Base-by-base conservation (phyloP, 2,888 invertebrate species). In the Leucozona laternaria region DNA sequence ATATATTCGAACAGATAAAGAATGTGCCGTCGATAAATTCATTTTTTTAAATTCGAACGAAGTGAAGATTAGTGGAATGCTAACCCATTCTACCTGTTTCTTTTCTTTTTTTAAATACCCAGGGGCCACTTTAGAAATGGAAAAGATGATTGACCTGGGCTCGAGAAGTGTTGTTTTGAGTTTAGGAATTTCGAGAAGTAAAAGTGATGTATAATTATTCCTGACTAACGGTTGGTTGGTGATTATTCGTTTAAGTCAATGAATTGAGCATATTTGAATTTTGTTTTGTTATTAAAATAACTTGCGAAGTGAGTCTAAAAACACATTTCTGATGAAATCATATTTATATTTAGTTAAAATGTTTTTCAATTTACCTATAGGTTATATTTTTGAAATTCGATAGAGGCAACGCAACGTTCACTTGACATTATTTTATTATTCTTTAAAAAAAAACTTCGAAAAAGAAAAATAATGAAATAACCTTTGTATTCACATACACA, bases 121-220 rank as follows among this genome's bases (percentile, higher is more conserved):
- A 22, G 50, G 25, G 66, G 20, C 53, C 5, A 68, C 22, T 68
- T 68, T 68, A 68, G 68, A 68, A 68, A 68, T 53, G n/a, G 53
- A 68, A 53, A 68, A 53, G 68, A 68, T 68, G 68, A 68, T 53
- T 68, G 68, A 68, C 68, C 68, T 53, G 53, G 0, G 15, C 5
- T 31, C n/a, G 28, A 25, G 45, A 22, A 53, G 22, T 40, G 1
- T 31, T 50, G 66, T 50, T 34, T 68, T 11, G 6, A 22, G 15
- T 68, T 68, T 37, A 31, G 22, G 22, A 50, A 50, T 50, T 50
- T 15, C 34, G 48, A 20, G 8, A 15, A 50, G 66, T 66, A 50
- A 68, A 53, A 53, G 50, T 68, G 53, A 37, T n/a, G n/a, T 20
- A 66, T 48, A 66, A 28, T 43, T 0, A 43, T 28, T 43, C 8